Base-by-base conservation (phyloP, 1,140 invertebrate species). In the Drosophila ogumai region DNA sequence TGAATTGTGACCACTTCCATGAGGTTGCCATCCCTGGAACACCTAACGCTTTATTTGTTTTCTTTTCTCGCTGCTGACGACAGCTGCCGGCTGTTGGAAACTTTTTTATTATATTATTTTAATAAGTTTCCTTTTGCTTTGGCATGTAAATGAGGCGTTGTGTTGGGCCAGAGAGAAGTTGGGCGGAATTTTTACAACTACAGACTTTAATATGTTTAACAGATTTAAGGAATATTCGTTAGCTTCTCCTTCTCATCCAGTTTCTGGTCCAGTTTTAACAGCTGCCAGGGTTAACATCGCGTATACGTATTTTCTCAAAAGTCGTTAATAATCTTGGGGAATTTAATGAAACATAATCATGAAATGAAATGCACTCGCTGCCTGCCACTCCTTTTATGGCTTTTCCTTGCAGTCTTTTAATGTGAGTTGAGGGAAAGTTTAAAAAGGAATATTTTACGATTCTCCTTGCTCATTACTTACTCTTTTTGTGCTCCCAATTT, bases 371-470 rank as follows among this genome's bases (percentile, higher is more conserved):
- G 56, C 75, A 61, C 67, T 84, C 49, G 50, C 50, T 41, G 56
- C 54, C 38, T 17, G 1, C 25, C 40, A 31, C 67, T 52, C 46
- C 22, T 74, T 79, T 79, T 28, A 55, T 69, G 64, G 61, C 44
- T 64, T 49, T 79, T 61, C 22, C 49, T 17, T 19, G 41, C 61
- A 44, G 49, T 49, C 54, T 71, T 86, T 87, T 90, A 22, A 87
- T 88, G 76, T 43, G 77, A 85, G 65, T 90, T 88, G 55, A 41
- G 36, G 50, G 10, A 65, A 85, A 78, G 46, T 79, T 76, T 58
- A 66, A 68, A 78, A 80, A 81, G 69, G 69, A 65, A 68, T 90
- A 85, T 72, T 81, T 76, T 88, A 76, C 50, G 79, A 82, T 69
- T 76, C 44, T 34, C 17, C 25, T 8, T 44, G 52, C 64, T 88